Percentiles rank a stretch among this genome's conserved stretches.
These are phyloP conservation scores for Epinephelus moara DNA, from an alignment of 2,113 vertebrate species.

Conservation along the genomic window DNA sequence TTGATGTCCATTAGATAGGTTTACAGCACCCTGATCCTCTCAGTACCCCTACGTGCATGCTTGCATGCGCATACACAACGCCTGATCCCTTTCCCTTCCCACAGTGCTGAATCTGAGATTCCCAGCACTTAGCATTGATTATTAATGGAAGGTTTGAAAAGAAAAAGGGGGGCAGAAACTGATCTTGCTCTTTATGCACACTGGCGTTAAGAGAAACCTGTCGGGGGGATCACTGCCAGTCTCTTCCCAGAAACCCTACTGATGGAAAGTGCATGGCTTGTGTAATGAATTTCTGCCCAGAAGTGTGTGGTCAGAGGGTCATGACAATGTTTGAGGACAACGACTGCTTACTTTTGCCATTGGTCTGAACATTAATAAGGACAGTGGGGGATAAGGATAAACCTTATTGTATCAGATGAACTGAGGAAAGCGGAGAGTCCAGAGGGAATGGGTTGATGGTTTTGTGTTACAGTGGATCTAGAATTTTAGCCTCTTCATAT, in stretches of 20 bases:
- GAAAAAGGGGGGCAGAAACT: conserved; percentile 61
- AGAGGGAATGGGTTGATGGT: conserved; percentile 7
- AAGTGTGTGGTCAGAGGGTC: background rate
- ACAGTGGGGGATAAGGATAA: background rate
- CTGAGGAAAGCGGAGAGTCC: conserved; percentile 39
- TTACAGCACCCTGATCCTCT: conserved; percentile 37
- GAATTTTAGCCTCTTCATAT: conserved; percentile 14
- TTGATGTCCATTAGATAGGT: conserved; percentile 72
- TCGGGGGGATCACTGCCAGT: conserved; percentile 30
- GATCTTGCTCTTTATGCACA: conserved; percentile 60
- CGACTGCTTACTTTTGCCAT: background rate
- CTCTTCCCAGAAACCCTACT: conserved; percentile 58
- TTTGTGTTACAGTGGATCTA: conserved; percentile 33
- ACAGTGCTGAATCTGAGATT: conserved; percentile 54
- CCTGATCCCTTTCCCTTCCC: conserved; percentile 58
- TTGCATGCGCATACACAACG: conserved; percentile 21
- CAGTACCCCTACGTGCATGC: background rate
- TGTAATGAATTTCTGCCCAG: conserved; percentile 39
- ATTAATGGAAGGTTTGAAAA: conserved; percentile 77
- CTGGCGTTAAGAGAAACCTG: conserved; percentile 59
- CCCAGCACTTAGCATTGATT: conserved; percentile 84
- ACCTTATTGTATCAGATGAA: conserved; percentile 26
- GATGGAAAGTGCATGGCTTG: conserved; percentile 35
- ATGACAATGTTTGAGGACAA: background rate
- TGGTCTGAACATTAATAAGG: conserved; percentile 8